Base-by-base conservation (phyloP, 2,113 vertebrate species). In the Dipodomys stephensi region DNA sequence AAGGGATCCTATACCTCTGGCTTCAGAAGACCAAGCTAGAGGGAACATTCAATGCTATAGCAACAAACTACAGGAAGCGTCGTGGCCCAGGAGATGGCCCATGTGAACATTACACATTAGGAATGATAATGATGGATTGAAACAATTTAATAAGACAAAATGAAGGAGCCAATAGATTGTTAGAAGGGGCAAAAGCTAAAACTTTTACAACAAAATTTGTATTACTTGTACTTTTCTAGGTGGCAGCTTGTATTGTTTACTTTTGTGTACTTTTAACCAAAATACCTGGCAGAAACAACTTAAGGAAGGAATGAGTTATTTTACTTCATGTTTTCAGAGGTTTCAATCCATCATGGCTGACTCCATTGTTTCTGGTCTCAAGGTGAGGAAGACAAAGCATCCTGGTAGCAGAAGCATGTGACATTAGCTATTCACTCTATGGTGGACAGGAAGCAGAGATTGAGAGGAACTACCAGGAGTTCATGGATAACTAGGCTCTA, bases 61-160 rank as follows among this genome's bases (percentile, higher is more conserved):
- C 10, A 91, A 44, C 35, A 83, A 80, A 53, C 53, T 92, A n/a
- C 1, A 81, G 73, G n/a, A 49, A 80, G 12, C 72, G 44, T 80
- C 65, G 32, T 78, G 25, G 30, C 82, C 62, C 71, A 87, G 44
- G 69, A 84, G 30, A 27, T 62, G 15, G 53, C 32, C 32, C 82
- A 8, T 83, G 68, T 71, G 64, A 90, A 82, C 30, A 90, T 81
- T 81, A 49, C 30, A 15, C 53, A 87, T 95, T 60, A 83, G 65
- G 83, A 20, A 67, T 90, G 44, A 62, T 71, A 69, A 67, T 82
- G 69, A 92, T 93, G 65, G 22, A 60, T 32, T 85, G 82, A 90
- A 80, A 11, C 16, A 90, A 72, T 92, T 96, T 96, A 91, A 85
- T 87, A 62, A 91, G 88, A 74, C 86, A 78, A 93, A 95, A 90